Percentiles rank a stretch among this genome's conserved stretches.
Conservation (phyloP, 2,888 invertebrate species). For the Cerastis leucographa region DNA sequence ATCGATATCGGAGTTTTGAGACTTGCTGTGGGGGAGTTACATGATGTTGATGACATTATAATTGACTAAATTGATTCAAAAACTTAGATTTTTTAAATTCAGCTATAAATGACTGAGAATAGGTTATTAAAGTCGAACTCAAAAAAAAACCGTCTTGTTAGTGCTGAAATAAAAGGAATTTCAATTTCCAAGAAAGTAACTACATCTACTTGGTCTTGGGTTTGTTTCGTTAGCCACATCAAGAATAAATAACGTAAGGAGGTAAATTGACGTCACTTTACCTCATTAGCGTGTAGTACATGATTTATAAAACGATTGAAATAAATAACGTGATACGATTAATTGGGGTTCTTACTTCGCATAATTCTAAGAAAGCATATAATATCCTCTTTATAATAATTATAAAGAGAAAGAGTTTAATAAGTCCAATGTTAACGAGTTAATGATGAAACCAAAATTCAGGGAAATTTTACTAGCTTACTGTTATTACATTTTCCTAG, state of each 20-base stretch:
- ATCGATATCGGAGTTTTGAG: slow-evolving; percentile 62
- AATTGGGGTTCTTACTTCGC: not conserved
- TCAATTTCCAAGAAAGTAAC: not conserved
- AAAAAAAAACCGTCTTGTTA: too few relatives aligned
- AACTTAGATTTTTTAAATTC: too few relatives aligned
- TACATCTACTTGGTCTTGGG: not conserved
- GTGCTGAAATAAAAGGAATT: not conserved
- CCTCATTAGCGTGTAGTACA: not conserved
- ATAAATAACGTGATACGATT: too few relatives aligned
- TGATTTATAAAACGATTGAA: not conserved
- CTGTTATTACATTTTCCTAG: not conserved
- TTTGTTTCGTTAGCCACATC: not conserved
- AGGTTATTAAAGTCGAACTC: too few relatives aligned
- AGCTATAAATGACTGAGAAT: too few relatives aligned
- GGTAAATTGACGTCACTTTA: not conserved
- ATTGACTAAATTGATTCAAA: not conserved
- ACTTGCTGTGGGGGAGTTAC: not conserved
- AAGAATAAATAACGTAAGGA: not conserved
- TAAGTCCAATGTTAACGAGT: not conserved
- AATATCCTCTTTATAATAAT: too few relatives aligned
- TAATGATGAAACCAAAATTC: not conserved
- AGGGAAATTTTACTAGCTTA: not conserved
- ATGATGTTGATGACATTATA: not conserved
- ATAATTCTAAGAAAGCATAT: not conserved
- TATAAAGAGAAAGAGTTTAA: not conserved